phyloP scores from a whole-genome alignment of 2,113 vertebrate species.

The Shinisaurus crocodilurus region DNA sequence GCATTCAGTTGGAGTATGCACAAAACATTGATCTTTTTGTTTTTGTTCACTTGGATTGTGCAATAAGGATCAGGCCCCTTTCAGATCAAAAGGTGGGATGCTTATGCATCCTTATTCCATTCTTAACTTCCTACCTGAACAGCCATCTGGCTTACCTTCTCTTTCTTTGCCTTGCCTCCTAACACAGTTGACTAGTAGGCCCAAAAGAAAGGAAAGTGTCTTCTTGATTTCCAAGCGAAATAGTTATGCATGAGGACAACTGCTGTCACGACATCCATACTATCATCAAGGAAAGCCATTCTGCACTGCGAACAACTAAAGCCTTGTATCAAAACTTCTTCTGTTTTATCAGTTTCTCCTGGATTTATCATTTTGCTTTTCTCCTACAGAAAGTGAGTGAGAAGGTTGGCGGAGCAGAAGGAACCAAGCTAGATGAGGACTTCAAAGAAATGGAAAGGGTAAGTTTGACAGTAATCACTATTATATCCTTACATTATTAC shows the following conservation, averaged over 20 bases:
- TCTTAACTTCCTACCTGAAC: neutral
- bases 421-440: slow-evolving; percentile 94
- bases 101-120: neutral
- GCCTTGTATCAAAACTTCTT: accelerated
- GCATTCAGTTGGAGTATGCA: no score
- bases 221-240: neutral
- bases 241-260: neutral
- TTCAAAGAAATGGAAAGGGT: slow-evolving; percentile 98
- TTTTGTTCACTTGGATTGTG: no score
- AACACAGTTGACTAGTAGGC: no score
- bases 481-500: neutral
- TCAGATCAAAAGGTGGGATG: no score
- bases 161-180: no score
- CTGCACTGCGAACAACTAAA: neutral
- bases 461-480: slow-evolving; percentile 56
- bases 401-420: slow-evolving; percentile 95
- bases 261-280: neutral
- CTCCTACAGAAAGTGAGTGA: slow-evolving; percentile 92
- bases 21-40: no score
- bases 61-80: no score
- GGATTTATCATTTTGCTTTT: slow-evolving; percentile 35
- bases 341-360: slow-evolving; percentile 31
- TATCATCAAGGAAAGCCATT: neutral
- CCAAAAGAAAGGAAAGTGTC: no score
- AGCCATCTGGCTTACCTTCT: neutral